Base-by-base conservation (phyloP, 2,797 vertebrate species). In the Caiman crocodilus region DNA sequence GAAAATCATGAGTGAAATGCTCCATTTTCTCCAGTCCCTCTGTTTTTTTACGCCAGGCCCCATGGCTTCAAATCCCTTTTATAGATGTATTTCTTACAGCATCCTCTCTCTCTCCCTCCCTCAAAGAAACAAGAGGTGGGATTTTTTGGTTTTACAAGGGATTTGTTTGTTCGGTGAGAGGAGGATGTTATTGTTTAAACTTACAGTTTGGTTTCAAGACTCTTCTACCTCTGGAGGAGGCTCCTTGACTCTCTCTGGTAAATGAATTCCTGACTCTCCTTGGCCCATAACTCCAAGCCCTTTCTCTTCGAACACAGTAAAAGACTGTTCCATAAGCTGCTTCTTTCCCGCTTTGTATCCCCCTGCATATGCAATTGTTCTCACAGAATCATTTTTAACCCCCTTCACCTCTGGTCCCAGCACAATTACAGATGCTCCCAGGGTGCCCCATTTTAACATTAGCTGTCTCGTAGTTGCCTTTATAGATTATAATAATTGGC, bases 401-500 rank as follows among this genome's bases (percentile, higher is more conserved):
- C 80, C 30, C 61, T 42, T 60, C 82, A 56, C 21, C 84, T 67
- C 28, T 2, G 80, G 92, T 90, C 92, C 94, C 89, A 76, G 96
- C 79, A 87, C 78, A 79, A n/a, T 73, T 25, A 32, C 94, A 94
- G 74, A 81, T 58, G 85, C 92, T 85, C 83, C 1, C 76, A 82
- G 90, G 92, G 94, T 89, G 77, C 92, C 74, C 76, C 67, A 15
- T 76, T 79, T 1, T 11, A 57, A 90, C 76, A 85, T 84, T 81
- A 5, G 1, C 89, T 91, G 67, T 85, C 90, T 94, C 94, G 79
- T 94, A 18, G 89, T 88, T 63, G 83, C 81, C 96, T 92, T 93
- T 94, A 90, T 88, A 94, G 95, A 94, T 96, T 95, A 91, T 82
- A 89, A 79, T 2, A 89, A 79, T 2, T 50, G 75, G 85, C 85